phyloP scores from a whole-genome alignment of 1,140 invertebrate genomes.

The Drosophila parvula region DNA sequence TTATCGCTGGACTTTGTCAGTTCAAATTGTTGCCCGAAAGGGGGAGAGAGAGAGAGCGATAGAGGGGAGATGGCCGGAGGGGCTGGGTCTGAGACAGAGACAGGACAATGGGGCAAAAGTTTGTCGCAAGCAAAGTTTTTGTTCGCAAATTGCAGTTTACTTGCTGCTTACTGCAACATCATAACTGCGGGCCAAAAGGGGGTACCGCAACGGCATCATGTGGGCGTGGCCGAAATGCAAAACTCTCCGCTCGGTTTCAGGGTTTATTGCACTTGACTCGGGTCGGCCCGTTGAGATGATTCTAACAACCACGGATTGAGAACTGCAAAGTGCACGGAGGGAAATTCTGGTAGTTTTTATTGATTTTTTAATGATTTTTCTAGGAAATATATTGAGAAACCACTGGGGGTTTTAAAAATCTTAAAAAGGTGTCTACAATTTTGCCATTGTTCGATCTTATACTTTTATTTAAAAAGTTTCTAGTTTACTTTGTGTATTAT shows the following conservation, averaged over 20 bases:
- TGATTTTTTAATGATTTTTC: slow-evolving; percentile 5
- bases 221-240: slow-evolving; percentile 57
- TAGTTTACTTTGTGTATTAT: background rate
- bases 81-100: background rate
- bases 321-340: slow-evolving; percentile 1
- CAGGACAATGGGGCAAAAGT: slow-evolving; percentile 36
- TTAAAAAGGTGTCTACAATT: no score
- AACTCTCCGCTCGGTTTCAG: slow-evolving; percentile 27
- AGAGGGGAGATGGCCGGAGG: background rate
- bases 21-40: slow-evolving; percentile 68
- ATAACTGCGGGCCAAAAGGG: slow-evolving; percentile 59
- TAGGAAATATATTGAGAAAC: background rate
- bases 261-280: slow-evolving; percentile 51
- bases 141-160: slow-evolving; percentile 71
- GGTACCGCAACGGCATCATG: slow-evolving; percentile 12
- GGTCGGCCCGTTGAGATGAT: slow-evolving; percentile 20
- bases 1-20: slow-evolving; percentile 77
- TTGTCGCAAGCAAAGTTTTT: slow-evolving; percentile 49
- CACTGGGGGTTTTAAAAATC: background rate
- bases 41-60: background rate
- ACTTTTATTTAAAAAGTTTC: background rate
- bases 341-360: background rate
- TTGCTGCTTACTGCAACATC: slow-evolving; percentile 68
- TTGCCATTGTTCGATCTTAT: no score
- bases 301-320: slow-evolving; percentile 15